phyloP scores from a whole-genome alignment of 92 coral and sea anemone genomes.

The Epizoanthus fatuus region DNA sequence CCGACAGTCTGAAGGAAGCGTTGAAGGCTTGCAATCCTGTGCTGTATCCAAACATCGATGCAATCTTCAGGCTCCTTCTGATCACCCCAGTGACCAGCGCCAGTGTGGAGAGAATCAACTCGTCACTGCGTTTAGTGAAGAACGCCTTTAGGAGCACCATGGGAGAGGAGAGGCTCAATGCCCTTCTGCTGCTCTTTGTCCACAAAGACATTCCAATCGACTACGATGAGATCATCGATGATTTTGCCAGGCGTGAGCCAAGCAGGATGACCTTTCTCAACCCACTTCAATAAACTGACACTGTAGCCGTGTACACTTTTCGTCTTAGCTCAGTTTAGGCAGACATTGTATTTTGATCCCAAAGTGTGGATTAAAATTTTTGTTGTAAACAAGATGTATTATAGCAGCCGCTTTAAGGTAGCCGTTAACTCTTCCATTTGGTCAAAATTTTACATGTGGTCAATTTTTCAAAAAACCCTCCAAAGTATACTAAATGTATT shows the following conservation, averaged over 20 bases:
- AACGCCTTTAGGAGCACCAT: slow-evolving; percentile 33
- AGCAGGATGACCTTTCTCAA: slow-evolving; percentile 11
- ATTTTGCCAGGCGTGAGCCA: slow-evolving; percentile 16
- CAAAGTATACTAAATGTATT: slow-evolving; percentile 25
- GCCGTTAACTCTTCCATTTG: background rate
- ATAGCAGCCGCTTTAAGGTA: background rate
- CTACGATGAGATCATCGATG: slow-evolving; percentile 6
- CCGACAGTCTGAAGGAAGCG: slow-evolving; percentile 18
- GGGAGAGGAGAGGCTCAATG: slow-evolving; percentile 32
- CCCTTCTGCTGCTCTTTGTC: slow-evolving; percentile 34
- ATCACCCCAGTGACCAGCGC: slow-evolving; percentile 33
- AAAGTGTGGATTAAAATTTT: background rate
- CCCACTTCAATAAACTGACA: slow-evolving; percentile 17
- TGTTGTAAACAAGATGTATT: background rate
- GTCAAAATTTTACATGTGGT: slow-evolving; percentile 18
- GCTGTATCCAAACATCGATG: slow-evolving; percentile 18
- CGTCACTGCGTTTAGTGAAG: slow-evolving; percentile 20
- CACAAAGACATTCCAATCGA: slow-evolving; percentile 39
- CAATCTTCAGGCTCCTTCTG: slow-evolving; percentile 35
- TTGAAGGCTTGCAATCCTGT: slow-evolving; percentile 20
- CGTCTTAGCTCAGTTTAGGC: background rate
- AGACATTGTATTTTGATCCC: background rate
- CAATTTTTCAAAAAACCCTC: slow-evolving; percentile 10
- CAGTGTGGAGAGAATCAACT: slow-evolving; percentile 34
- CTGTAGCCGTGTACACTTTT: slow-evolving; percentile 5